phyloP scores from a whole-genome alignment of 2,797 vertebrate species.

The Siniperca obscura region DNA sequence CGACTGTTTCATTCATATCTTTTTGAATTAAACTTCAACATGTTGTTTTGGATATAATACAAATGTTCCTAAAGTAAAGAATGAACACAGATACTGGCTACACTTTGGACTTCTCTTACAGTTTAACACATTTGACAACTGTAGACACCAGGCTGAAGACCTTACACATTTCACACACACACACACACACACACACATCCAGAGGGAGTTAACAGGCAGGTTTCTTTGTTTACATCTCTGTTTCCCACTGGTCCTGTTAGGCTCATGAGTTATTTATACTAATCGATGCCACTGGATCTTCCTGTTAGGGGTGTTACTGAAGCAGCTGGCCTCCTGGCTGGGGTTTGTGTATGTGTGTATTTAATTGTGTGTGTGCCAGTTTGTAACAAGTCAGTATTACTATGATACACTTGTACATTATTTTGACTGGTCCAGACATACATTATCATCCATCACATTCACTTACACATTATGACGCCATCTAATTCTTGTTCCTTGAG shows the following conservation, averaged over 20 bases:
- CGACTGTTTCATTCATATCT: too few relatives aligned
- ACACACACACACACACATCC: not conserved
- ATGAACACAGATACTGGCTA: not conserved
- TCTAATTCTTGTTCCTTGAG: not conserved
- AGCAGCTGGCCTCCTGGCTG: slow-evolving; percentile 12
- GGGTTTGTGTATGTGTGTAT: not conserved
- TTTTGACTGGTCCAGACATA: not conserved
- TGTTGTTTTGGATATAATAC: not conserved
- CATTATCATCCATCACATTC: not conserved
- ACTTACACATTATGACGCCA: not conserved
- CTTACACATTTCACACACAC: not conserved
- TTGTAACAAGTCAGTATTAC: not conserved
- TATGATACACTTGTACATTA: not conserved
- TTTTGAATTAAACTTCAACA: too few relatives aligned
- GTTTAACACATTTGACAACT: too few relatives aligned
- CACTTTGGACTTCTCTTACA: not conserved
- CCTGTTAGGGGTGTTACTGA: slow-evolving; percentile 13
- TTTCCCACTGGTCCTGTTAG: slow-evolving; percentile 33
- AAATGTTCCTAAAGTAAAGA: not conserved
- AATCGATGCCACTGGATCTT: slow-evolving; percentile 47
- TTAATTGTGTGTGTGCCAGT: not conserved
- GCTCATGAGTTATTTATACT: slow-evolving; percentile 69
- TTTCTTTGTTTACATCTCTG: slow-evolving; percentile 36
- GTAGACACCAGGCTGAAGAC: not conserved
- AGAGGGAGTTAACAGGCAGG: slow-evolving; percentile 22